A percentile compares a stretch with the other conserved stretches of the same genome.
These are phyloP conservation scores for Atherix ibis DNA, from an alignment of 2,888 invertebrate species.

Conservation along the genomic window DNA sequence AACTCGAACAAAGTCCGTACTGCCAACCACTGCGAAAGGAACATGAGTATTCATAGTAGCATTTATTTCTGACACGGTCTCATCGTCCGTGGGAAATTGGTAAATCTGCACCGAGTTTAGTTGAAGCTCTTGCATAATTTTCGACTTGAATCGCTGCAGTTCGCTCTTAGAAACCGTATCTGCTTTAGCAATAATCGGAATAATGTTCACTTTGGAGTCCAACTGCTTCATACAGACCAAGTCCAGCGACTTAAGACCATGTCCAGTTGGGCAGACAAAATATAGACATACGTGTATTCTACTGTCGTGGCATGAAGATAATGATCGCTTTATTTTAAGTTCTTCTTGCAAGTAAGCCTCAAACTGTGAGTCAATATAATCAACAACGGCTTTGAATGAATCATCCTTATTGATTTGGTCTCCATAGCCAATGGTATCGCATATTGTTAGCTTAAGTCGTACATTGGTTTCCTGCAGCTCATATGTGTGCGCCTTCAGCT, in stretches of 20 bases:
- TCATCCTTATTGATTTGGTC: constrained; percentile 99
- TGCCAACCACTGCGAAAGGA: constrained; percentile 97
- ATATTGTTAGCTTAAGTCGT: constrained; percentile 82
- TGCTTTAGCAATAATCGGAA: constrained; percentile 98
- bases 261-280: constrained; percentile 92
- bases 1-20: constrained; percentile 91
- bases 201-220: constrained; percentile 95
- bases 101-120: constrained; percentile 94
- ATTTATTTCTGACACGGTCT: constrained; percentile 84
- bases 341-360: constrained; percentile 97
- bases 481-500: constrained; percentile 92
- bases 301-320: constrained; percentile 85
- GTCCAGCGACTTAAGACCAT: constrained; percentile 91
- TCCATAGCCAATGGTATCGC: constrained; percentile 98
- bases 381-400: constrained; percentile 94
- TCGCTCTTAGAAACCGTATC: constrained; percentile 98
- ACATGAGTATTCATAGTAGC: constrained; percentile 82
- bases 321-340: constrained; percentile 85
- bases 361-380: constrained; percentile 96
- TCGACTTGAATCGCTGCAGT: constrained; percentile 88
- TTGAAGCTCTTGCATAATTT: constrained; percentile 84
- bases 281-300: constrained; percentile 95
- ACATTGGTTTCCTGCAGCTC: constrained; percentile 87
- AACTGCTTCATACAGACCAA: constrained; percentile 98
- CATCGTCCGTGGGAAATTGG: constrained; percentile 95